Evolutionary conservation across 2,797 vertebrate genomes (phyloP), one percentile per base, ranked within the genome.

Genomic region (Zalophus californianus): DNA sequence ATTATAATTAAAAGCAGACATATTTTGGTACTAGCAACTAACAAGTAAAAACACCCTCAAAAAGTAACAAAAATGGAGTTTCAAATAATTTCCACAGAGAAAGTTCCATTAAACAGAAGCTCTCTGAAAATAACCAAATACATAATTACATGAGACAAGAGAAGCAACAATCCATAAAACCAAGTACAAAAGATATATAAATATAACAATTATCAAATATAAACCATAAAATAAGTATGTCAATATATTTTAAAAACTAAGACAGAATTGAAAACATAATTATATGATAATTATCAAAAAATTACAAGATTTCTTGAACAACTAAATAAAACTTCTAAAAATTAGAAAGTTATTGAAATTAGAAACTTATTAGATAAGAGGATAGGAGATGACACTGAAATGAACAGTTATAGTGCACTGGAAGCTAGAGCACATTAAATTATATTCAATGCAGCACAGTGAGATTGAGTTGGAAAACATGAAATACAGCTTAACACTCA

Each of bases 321-420:
- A 87, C 23, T 79, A 90, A 96, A 89, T 82, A 87, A 91, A 87
- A 96, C 15, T 15, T 89, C 8, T 60, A 96, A 84, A 94, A 88
- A 92, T 90, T 80, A 38, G 62, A 96, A 72, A 48, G 94, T 58
- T 52, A 86, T 68, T 86, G 58, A 97, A 89, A 72, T 50, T 32
- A 86, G 62, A 93, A 86, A 90, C 6, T 7, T 68, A 73, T 41
- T 91, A 72, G 41, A 60, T 52, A 68, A 18, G 50, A 54, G 90
- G 48, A 62, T 52, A 77, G 35, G 44, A 86, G 32, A 92, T 66
- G 92, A 88, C 48, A 64, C 32, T 44, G 25, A 93, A 96, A 84
- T 94, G 80, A 96, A 64, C 38, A 79, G 82, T 91, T 50, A 91
- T 10, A 68, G 58, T 86, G n/a, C 90, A 79, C 35, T 56, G 7